A percentile compares a stretch with the other conserved stretches of the same genome.
Conservation (phyloP, 2,888 invertebrate species). For the Mactromeris polynyma region DNA sequence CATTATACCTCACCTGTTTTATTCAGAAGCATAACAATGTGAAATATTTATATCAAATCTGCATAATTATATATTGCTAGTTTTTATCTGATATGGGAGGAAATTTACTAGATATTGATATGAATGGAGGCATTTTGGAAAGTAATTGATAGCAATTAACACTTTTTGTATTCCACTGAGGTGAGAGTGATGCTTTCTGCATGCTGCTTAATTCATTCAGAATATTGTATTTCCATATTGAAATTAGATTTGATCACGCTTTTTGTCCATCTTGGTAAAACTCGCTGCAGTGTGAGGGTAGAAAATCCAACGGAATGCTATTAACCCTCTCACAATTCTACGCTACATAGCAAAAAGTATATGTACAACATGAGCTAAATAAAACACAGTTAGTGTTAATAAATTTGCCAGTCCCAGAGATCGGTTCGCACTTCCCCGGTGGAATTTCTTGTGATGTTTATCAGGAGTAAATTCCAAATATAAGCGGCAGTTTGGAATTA, state of each 20-base stretch:
- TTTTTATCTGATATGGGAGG: neutral
- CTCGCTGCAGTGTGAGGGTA: too few relatives aligned
- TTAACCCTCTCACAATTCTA: neutral
- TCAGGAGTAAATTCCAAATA: neutral
- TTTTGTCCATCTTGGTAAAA: too few relatives aligned
- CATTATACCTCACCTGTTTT: neutral
- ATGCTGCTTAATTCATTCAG: too few relatives aligned
- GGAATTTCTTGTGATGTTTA: neutral
- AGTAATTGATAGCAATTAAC: neutral
- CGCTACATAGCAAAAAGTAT: neutral
- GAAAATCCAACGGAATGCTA: too few relatives aligned
- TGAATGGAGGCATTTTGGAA: neutral
- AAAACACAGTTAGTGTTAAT: neutral
- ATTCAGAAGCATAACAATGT: neutral
- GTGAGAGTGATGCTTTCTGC: too few relatives aligned
- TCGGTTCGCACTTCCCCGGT: neutral
- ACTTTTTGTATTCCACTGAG: neutral
- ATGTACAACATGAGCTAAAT: neutral
- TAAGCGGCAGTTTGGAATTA: neutral
- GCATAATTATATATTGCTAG: neutral
- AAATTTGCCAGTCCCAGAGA: neutral
- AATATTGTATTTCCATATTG: too few relatives aligned
- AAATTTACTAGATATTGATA: neutral
- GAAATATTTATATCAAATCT: neutral
- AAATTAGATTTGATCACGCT: too few relatives aligned